Conservation (phyloP, 2,113 vertebrate genomes). For the Leucoraja erinaceus region DNA sequence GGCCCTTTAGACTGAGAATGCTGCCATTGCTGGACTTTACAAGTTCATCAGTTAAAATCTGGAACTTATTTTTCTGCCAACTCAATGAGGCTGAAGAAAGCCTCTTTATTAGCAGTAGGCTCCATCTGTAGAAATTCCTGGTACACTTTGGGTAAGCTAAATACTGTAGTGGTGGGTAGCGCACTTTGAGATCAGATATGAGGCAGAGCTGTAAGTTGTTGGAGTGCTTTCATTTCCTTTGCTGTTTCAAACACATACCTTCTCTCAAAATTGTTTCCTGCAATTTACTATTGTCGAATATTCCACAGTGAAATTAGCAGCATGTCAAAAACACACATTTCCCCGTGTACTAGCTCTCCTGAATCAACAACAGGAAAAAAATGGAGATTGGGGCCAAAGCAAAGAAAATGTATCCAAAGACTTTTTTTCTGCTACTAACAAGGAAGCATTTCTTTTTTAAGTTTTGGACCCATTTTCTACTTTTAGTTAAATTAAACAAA, state of each 20-base stretch:
- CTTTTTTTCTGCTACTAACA: neutral
- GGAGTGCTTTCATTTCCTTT: constrained; percentile 27
- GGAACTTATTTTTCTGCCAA: neutral
- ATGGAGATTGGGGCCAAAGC: neutral
- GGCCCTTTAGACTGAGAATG: neutral
- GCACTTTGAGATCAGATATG: constrained; percentile 25
- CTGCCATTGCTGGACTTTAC: neutral
- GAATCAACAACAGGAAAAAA: neutral
- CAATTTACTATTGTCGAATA: constrained; percentile 31
- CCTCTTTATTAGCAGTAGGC: neutral
- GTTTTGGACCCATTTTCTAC: neutral
- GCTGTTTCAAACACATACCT: constrained; percentile 25
- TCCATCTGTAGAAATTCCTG: neutral
- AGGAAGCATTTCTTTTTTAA: neutral
- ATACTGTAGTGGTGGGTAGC: neutral
- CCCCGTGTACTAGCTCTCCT: neutral
- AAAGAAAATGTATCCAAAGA: neutral
- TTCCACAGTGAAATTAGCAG: neutral
- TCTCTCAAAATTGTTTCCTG: constrained; percentile 33
- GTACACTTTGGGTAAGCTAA: neutral
- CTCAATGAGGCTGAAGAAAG: neutral
- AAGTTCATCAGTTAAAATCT: neutral
- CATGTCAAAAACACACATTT: neutral
- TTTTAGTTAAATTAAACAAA: neutral
- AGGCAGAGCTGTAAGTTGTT: neutral